Evolutionary conservation across 1,140 invertebrate genomes (phyloP), one percentile per base, ranked within the genome.

Genomic region (Arctopsyche grandis): DNA sequence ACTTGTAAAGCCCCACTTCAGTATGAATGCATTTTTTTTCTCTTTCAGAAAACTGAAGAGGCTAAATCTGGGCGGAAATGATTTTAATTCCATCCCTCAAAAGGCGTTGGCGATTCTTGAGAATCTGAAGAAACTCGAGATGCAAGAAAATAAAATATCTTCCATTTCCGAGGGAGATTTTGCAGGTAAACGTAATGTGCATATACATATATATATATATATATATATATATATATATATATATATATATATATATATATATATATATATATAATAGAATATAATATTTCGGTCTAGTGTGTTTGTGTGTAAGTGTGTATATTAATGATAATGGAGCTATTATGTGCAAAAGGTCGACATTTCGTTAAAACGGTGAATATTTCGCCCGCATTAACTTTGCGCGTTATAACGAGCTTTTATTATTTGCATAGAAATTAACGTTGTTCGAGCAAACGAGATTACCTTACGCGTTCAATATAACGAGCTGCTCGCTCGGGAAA

Each of bases 51-150:
- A 96, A 86, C 86, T 97, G 29, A 95, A 94, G 83, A 90, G 94
- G 69, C 87, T 97, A 52, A 97, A 97, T 88, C 87, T 97, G 78
- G 95, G 95, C 69, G 95, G 94, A 52, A 97, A 97, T 85, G 91
- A 93, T 63, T 86, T 97, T 81, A 91, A 89, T 21, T 88, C 87
- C 46, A 91, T 97, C 44, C 95, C 95, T 14, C 94, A 94, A 66
- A 91, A 92, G 81, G 91, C 95, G 0, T 89, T 97, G 1, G 91
- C 92, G 0, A 91, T 93, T 26, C 87, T 96, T 78, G 92, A 93
- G 80, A 95, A 92, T 80, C 87, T 97, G 56, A 94, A 94, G 84
- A 96, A 94, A 83, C 88, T 97, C 9, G 95, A 97, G 86, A 92
- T 97, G 85, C 94, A 96, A 84, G 95, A 96, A 85, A 97, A 97